Conservation (phyloP, 2,888 invertebrate species). For the Drosophila vallismaia region DNA sequence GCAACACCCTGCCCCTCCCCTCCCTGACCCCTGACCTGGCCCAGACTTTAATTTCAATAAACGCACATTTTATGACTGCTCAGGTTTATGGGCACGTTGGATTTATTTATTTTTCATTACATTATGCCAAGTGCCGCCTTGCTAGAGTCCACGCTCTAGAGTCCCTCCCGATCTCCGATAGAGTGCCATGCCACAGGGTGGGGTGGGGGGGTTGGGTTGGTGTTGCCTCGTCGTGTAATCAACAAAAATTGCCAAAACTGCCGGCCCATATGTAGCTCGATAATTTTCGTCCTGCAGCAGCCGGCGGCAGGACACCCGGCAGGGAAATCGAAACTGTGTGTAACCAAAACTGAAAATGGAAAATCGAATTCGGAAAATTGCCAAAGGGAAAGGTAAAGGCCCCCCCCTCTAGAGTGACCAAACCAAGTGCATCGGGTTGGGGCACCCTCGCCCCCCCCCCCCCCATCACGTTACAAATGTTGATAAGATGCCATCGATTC, state of each 20-base stretch:
- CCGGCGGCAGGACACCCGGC: constrained; percentile 10
- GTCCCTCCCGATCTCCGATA: too few species aligned
- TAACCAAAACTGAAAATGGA: constrained; percentile 27
- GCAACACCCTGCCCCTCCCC: constrained; percentile 5
- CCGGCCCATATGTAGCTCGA: constrained; percentile 25
- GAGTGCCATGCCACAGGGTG: background rate
- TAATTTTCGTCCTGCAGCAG: constrained; percentile 13
- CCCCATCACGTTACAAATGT: constrained; percentile 47
- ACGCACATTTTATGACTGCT: constrained; percentile 62
- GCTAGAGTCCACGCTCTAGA: background rate
- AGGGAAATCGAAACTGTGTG: constrained; percentile 28
- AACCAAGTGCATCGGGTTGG: background rate
- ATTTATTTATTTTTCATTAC: constrained; percentile 54
- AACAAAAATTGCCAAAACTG: constrained; percentile 28
- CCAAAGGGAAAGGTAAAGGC: background rate
- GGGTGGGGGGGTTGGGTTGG: constrained; percentile 16
- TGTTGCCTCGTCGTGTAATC: constrained; percentile 17
- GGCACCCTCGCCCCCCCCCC: too few species aligned
- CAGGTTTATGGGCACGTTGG: constrained; percentile 35
- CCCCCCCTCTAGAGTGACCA: constrained; percentile 11
- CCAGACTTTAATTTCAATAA: constrained; percentile 63
- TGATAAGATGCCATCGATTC: constrained; percentile 57
- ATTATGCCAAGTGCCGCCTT: constrained; percentile 29
- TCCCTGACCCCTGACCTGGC: constrained; percentile 3
- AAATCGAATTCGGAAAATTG: constrained; percentile 20